Percentiles rank a stretch among this genome's conserved stretches.
These are phyloP conservation scores for Alaudala cheleensis DNA, from an alignment of 2,113 vertebrate genomes.

Conservation along the genomic window DNA sequence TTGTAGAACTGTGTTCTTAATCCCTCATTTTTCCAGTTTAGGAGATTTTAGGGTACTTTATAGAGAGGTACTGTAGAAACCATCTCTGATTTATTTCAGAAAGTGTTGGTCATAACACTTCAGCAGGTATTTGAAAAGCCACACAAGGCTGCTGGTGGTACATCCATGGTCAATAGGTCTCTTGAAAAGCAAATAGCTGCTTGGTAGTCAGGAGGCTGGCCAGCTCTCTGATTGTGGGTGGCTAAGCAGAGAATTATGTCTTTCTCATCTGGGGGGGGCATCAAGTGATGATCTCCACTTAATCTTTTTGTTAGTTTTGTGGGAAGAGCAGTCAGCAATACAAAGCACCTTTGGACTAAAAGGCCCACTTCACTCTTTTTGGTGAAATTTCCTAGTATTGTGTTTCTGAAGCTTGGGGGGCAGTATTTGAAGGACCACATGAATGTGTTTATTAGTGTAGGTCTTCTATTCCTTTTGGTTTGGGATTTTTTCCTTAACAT, in stretches of 20 bases:
- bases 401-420: background rate
- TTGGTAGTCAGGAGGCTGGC: background rate
- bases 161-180: background rate
- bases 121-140: background rate
- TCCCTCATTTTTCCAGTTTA: background rate
- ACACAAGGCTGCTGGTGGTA: background rate
- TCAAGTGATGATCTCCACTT: background rate
- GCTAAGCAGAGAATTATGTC: background rate
- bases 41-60: background rate
- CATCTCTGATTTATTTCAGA: background rate
- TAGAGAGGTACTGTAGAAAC: background rate
- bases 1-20: background rate
- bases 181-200: background rate
- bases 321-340: background rate
- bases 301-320: background rate
- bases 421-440: no score
- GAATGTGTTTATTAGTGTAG: background rate
- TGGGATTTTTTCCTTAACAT: background rate
- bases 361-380: accelerated
- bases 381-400: background rate
- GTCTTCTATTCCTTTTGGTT: background rate
- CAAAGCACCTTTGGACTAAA: background rate
- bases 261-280: background rate
- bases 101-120: background rate
- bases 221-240: accelerated